phyloP scores from a whole-genome alignment of 2,113 vertebrate species.

The Panthera uncia region DNA sequence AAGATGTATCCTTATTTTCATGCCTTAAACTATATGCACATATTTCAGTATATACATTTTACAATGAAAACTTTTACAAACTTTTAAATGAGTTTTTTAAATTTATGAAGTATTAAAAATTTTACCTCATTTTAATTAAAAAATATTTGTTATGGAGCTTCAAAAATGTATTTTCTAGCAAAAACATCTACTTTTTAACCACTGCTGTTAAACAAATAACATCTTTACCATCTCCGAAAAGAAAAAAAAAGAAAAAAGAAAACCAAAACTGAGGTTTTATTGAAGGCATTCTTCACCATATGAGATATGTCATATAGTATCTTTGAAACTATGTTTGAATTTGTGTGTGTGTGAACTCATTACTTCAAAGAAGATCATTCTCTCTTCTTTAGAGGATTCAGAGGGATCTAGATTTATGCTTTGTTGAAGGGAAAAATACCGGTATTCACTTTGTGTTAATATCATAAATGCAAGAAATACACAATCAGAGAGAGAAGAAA shows the following conservation, averaged over 20 bases:
- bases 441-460: conserved; percentile 3
- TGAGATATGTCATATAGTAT: conserved; percentile 36
- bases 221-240: background rate
- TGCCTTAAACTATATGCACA: background rate
- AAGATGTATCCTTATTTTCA: background rate
- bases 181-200: background rate
- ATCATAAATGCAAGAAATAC: conserved; percentile 11
- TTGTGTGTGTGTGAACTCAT: conserved; percentile 48
- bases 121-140: conserved; percentile 47
- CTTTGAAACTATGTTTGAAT: conserved; percentile 36
- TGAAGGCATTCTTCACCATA: conserved; percentile 52
- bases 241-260: background rate
- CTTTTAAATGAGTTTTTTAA: conserved; percentile 59
- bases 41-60: background rate
- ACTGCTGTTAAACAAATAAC: background rate
- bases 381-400: conserved; percentile 5
- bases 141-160: background rate
- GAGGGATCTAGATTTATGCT: conserved; percentile 14
- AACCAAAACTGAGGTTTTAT: background rate
- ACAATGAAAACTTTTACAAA: background rate
- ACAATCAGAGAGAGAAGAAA: background rate
- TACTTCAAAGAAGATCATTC: conserved; percentile 50
- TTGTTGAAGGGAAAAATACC: conserved; percentile 19
- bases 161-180: background rate
- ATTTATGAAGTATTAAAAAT: background rate